These are phyloP conservation scores for Lemur catta DNA, from an alignment of 2,797 vertebrate species.

Conservation along the genomic window DNA sequence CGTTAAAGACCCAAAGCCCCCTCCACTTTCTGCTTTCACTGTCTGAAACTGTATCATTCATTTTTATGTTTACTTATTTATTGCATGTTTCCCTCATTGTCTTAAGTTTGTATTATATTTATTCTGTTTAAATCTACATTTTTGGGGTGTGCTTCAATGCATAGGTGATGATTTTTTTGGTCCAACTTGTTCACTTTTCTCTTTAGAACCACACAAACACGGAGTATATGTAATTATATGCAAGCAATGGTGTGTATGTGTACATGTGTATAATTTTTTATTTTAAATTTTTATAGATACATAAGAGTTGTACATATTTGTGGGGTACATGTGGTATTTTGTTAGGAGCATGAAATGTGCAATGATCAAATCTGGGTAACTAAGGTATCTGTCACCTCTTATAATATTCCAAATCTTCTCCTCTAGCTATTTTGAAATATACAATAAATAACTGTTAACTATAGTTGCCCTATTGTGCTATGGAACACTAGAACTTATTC, in stretches of 20 bases:
- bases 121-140: not conserved
- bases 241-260: not conserved
- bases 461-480: not conserved
- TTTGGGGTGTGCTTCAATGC: not conserved
- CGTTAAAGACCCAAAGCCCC: not conserved
- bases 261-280: not conserved
- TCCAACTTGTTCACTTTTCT: not conserved
- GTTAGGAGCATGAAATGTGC: not conserved
- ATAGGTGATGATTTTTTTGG: not conserved
- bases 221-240: not conserved
- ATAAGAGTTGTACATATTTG: not conserved
- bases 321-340: not conserved
- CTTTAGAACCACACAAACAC: not conserved
- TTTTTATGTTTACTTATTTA: not conserved
- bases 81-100: not conserved
- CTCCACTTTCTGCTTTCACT: not conserved
- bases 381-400: not conserved
- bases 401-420: not conserved
- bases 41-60: not conserved
- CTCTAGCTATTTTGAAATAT: not conserved
- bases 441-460: not conserved
- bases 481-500: not conserved
- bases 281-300: not conserved
- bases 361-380: not conserved
- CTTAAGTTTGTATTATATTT: not conserved